Evolutionary conservation across 2,888 invertebrate genomes (phyloP).

Genomic region (Idaea dimidiata): DNA sequence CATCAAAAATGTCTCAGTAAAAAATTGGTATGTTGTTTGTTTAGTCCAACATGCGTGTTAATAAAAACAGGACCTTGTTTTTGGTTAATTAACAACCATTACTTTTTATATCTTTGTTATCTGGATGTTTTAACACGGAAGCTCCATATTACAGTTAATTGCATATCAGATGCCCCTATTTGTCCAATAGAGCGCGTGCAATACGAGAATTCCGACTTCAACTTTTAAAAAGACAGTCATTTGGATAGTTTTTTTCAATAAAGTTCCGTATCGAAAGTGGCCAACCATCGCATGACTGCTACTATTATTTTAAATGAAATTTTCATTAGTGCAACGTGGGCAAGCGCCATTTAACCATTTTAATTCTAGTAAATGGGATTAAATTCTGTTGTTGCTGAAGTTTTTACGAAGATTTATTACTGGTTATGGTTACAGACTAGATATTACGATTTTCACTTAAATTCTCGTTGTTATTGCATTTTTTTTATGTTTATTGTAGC

Average conservation of each 20-base stretch:
- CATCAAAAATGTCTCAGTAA: neutral
- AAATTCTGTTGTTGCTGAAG: conserved; percentile 17
- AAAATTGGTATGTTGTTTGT: neutral
- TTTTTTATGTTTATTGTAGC: neutral
- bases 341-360: conserved; percentile 18
- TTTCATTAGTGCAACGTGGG: conserved; percentile 8
- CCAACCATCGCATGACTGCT: neutral
- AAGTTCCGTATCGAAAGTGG: neutral
- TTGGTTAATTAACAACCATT: neutral
- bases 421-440: neutral
- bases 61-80: neutral
- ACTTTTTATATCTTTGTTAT: neutral
- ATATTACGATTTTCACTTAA: neutral
- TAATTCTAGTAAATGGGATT: conserved; percentile 26
- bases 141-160: neutral
- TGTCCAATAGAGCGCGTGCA: neutral
- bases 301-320: neutral
- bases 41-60: neutral
- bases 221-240: neutral
- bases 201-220: neutral
- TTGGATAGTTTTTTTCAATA: neutral
- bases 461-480: neutral
- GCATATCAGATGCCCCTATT: neutral
- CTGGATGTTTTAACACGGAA: neutral
- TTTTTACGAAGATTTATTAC: conserved; percentile 3